These are phyloP conservation scores for Rhabdomys dilectus DNA, from an alignment of 2,113 vertebrate species.

Conservation along the genomic window DNA sequence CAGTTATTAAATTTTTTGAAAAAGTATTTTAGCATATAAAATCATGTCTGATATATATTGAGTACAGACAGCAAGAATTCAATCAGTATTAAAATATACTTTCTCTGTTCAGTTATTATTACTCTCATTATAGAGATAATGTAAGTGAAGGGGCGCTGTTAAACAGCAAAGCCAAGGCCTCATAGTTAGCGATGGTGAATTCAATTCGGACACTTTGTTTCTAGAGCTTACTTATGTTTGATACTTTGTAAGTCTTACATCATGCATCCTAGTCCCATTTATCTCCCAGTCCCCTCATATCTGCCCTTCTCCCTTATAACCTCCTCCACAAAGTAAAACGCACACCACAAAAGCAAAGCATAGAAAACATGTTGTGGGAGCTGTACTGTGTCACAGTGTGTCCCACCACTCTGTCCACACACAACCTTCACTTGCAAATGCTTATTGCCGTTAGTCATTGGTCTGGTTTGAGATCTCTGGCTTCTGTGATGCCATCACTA, in stretches of 20 bases:
- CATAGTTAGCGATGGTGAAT: not conserved
- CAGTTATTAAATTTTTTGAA: constrained; percentile 44
- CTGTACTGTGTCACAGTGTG: not conserved
- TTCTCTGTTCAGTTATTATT: not conserved
- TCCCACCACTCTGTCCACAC: not conserved
- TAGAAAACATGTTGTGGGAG: not conserved
- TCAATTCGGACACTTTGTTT: not conserved
- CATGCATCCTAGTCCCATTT: not conserved
- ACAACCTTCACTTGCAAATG: not conserved
- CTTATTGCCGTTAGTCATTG: not conserved
- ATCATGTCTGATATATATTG: constrained; percentile 35
- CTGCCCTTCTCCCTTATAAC: not conserved
- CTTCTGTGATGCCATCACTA: not conserved
- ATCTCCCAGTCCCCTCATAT: not conserved
- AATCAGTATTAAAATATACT: not conserved
- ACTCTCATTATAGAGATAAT: constrained; percentile 22
- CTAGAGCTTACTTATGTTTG: not conserved
- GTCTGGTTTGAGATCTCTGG: not conserved
- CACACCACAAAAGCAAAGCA: not conserved
- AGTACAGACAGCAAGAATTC: constrained; percentile 22
- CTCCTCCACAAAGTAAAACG: not conserved
- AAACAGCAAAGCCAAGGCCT: not conserved
- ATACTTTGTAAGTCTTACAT: not conserved
- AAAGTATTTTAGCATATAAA: constrained; percentile 23
- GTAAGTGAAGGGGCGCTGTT: not conserved